These are phyloP conservation scores for Argyresthia goedartella DNA, from an alignment of 2,888 invertebrate species.

Conservation along the genomic window DNA sequence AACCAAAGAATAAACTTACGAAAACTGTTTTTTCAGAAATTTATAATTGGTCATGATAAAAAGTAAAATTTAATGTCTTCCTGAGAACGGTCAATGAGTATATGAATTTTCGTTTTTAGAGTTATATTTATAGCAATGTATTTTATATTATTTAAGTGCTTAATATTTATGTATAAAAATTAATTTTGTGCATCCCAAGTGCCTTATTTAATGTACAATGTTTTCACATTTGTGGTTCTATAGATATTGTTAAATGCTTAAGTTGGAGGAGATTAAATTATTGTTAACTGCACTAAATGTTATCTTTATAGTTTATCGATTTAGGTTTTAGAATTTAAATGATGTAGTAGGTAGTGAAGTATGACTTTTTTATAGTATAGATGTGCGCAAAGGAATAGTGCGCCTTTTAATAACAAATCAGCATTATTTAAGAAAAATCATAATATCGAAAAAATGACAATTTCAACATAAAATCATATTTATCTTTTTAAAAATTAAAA, in stretches of 20 bases:
- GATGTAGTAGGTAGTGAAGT: no score
- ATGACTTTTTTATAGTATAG: no score
- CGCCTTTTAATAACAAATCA: no score
- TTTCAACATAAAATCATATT: no score
- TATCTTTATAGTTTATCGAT: slow-evolving; percentile 40
- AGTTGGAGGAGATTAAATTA: slow-evolving; percentile 68
- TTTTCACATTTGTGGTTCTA: slow-evolving; percentile 57
- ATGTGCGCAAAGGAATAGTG: no score
- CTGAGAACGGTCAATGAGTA: slow-evolving; percentile 40
- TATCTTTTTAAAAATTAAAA: not conserved
- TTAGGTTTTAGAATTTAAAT: slow-evolving; percentile 17
- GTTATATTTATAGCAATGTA: slow-evolving; percentile 42
- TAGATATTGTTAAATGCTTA: slow-evolving; percentile 54
- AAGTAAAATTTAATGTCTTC: slow-evolving; percentile 40
- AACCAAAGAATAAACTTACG: slow-evolving; percentile 57
- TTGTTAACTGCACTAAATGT: slow-evolving; percentile 67
- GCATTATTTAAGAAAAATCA: no score
- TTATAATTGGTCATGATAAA: not conserved
- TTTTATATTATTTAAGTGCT: slow-evolving; percentile 50
- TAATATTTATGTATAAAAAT: slow-evolving; percentile 56
- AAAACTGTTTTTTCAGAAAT: slow-evolving; percentile 25
- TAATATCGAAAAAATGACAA: no score
- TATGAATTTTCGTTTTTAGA: slow-evolving; percentile 28
- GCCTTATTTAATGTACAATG: slow-evolving; percentile 66
- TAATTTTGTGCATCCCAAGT: slow-evolving; percentile 59